Evolutionary conservation across 2,888 invertebrate species (phyloP).

Genomic region (Apotomis turbidana): DNA sequence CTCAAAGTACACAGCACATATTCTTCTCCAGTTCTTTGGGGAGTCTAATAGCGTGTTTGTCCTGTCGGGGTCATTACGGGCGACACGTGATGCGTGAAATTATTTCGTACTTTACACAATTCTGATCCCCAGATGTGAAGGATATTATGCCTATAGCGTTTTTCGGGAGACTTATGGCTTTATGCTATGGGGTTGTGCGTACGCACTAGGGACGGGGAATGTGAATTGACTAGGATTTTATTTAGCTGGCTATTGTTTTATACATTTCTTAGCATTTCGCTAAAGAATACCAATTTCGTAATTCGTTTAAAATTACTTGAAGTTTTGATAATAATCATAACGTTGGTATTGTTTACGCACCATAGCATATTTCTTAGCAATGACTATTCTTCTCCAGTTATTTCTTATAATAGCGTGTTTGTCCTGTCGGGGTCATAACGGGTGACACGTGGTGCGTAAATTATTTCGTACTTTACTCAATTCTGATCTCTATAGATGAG

Average conservation of each 20-base stretch:
- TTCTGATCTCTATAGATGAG: constrained; percentile 45
- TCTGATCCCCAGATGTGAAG: constrained; percentile 43
- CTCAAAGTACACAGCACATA: constrained; percentile 35
- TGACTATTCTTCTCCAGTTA: constrained; percentile 22
- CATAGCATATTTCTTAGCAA: too few species aligned
- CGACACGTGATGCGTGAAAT: constrained; percentile 83
- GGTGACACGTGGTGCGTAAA: constrained; percentile 81
- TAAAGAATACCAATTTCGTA: too few species aligned
- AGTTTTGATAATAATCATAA: too few species aligned
- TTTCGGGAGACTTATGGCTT: background rate
- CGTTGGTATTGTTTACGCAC: too few species aligned
- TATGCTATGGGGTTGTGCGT: constrained; percentile 56
- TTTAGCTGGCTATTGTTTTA: too few species aligned
- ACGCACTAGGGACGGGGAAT: constrained; percentile 60
- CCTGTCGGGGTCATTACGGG: constrained; percentile 72
- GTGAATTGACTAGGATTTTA: background rate
- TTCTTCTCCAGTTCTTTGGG: constrained; percentile 26
- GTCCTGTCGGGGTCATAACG: constrained; percentile 70
- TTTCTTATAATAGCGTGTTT: constrained; percentile 24
- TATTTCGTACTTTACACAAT: constrained; percentile 83
- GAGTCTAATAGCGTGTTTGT: constrained; percentile 25
- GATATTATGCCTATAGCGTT: background rate
- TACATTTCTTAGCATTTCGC: too few species aligned
- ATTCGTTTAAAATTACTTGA: too few species aligned
- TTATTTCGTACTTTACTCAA: constrained; percentile 84